phyloP scores from a whole-genome alignment of 2,797 vertebrate genomes.

The Sebastes diaconus region DNA sequence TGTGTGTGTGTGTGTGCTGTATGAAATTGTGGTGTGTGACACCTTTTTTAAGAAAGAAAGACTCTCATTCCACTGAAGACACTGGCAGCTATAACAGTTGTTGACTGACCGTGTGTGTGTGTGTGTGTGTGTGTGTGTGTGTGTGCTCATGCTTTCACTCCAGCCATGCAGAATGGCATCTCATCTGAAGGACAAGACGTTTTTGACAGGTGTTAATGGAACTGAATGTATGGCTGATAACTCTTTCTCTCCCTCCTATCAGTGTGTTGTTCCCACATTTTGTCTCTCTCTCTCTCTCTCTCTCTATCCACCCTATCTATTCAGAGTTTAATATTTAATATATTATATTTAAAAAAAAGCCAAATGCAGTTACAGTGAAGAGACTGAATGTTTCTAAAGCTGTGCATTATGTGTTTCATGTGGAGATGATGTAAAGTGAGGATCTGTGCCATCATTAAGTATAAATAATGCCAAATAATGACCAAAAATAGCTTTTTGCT shows the following conservation, averaged over 20 bases:
- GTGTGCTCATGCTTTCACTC: not conserved
- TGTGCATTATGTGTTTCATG: not conserved
- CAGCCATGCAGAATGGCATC: slow-evolving; percentile 23
- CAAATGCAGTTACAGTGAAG: not conserved
- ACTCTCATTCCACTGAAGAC: not conserved
- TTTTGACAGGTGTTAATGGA: slow-evolving; percentile 62
- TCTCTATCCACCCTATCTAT: not conserved
- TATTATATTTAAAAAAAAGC: not conserved
- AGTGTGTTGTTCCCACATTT: not conserved
- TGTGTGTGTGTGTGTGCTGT: no score
- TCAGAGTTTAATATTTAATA: not conserved
- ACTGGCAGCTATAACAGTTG: not conserved
- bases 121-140: not conserved
- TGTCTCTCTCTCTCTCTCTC: not conserved
- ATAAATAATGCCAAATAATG: not conserved
- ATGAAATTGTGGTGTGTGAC: not conserved
- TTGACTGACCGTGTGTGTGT: not conserved
- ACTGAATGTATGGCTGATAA: slow-evolving; percentile 3
- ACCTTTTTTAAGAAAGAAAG: not conserved
- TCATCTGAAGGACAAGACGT: slow-evolving; percentile 22
- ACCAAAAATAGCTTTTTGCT: not conserved
- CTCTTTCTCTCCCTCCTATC: not conserved
- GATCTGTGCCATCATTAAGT: not conserved
- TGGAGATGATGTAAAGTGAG: not conserved
- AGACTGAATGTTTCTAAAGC: not conserved